Evolutionary conservation across 1,140 invertebrate genomes (phyloP).

Genomic region (Lethrus apterus): DNA sequence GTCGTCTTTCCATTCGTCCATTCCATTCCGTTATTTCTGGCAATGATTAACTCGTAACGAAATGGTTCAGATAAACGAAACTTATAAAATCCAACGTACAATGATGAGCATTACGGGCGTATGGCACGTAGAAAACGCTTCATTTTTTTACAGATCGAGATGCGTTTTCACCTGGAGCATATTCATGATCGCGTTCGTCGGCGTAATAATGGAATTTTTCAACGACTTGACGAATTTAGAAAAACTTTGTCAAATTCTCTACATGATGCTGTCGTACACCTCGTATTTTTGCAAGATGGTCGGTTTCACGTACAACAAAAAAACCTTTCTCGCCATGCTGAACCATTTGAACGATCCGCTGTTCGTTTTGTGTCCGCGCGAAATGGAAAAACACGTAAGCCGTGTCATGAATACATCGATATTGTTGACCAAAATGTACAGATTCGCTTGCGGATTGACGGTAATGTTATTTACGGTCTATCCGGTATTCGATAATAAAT

Average conservation of each 20-base stretch:
- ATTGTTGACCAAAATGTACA: slow-evolving; percentile 6
- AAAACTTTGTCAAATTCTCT: slow-evolving; percentile 9
- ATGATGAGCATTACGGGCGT: slow-evolving; percentile 10
- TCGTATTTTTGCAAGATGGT: slow-evolving; percentile 7
- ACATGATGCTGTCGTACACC: slow-evolving; percentile 1
- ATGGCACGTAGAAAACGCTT: slow-evolving; percentile 4
- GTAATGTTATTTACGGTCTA: slow-evolving; percentile 10
- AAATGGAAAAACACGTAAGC: slow-evolving; percentile 5
- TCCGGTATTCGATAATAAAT: slow-evolving; percentile 1
- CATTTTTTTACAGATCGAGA: background rate
- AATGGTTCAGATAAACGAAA: too few relatives aligned
- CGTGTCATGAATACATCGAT: background rate
- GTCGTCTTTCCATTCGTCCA: too few relatives aligned
- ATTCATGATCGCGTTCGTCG: background rate
- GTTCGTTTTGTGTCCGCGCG: slow-evolving; percentile 1
- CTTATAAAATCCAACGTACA: slow-evolving; percentile 3
- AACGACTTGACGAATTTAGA: slow-evolving; percentile 5
- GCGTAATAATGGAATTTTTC: slow-evolving; percentile 8
- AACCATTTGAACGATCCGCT: slow-evolving; percentile 11
- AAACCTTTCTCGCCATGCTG: slow-evolving; percentile 7
- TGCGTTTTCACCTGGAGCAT: background rate
- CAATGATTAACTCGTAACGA: too few relatives aligned
- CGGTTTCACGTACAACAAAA: slow-evolving; percentile 1
- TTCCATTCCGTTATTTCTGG: too few relatives aligned
- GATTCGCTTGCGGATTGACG: background rate